Evolutionary conservation across 1,140 invertebrate genomes (phyloP), one percentile per base, ranked within the genome.

Genomic region (Tetragnatha versicolor): DNA sequence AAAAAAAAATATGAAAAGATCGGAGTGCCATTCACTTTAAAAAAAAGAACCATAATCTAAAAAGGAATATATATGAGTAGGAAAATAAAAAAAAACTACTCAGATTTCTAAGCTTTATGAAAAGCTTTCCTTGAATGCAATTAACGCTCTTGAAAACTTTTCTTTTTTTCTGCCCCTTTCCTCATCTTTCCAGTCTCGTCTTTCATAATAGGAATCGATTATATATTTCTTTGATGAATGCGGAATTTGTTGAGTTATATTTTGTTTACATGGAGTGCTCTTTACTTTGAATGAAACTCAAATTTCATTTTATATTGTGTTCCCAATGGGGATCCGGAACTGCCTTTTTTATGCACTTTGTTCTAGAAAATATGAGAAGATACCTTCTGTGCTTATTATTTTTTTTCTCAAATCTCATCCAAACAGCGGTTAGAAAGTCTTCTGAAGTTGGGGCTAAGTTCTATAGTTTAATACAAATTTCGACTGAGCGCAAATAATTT

Each of bases 171-270:
- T 2, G 37, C 29, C 29, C 7, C 4, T 53, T n/a, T n/a, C 31
- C 31, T 60, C 42, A 25, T 31, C 33, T n/a, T 60, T 60, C 60
- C 25, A 45, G 14, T 35, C 25, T 7, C 33, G 22, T 58, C 69
- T 60, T 61, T 73, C 47, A 73, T 73, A 73, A 73, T 73, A 35
- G 69, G 45, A 73, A 73, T 73, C 69, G 69, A 73, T 73, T 60
- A 49, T 49, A 25, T 49, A 49, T 42, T 42, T 60, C 69, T 73
- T 73, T 73, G 55, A 73, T 73, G 55, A 60, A 61, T 73, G 29
- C 20, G 53, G 33, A 42, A 60, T 73, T 73, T 31, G 27, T 45
- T 42, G 55, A 60, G 31, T 73, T 60, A 45, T 60, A 60, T 73
- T 73, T 49, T 73, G 39, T 45, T 58, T 73, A 69, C 66, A 69